Evolutionary conservation across 37 sponge, comb jelly and placozoan genomes (phyloP).

Genomic region (Geodia barretti): DNA sequence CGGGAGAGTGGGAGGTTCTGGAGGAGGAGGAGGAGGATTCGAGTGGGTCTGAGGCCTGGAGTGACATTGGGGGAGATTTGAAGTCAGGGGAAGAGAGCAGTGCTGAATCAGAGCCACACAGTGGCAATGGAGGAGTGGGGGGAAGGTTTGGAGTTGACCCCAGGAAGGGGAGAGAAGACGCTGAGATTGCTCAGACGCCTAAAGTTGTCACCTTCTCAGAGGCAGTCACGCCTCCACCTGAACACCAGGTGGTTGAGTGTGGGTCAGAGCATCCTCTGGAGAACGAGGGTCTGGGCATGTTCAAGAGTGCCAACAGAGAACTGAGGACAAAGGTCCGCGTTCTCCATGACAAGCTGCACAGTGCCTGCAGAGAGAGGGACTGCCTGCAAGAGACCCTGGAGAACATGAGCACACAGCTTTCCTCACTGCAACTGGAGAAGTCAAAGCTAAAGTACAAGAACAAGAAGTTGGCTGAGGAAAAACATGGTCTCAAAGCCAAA

Average conservation of each 20-base stretch:
- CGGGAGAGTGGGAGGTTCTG: background rate
- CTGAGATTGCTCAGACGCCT: too few relatives aligned
- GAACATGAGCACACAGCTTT: background rate
- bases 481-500: conserved; percentile 14
- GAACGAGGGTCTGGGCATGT: too few relatives aligned
- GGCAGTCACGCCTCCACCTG: too few relatives aligned
- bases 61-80: too few relatives aligned
- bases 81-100: background rate
- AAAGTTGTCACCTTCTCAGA: too few relatives aligned
- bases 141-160: too few relatives aligned
- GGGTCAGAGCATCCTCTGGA: too few relatives aligned
- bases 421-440: background rate
- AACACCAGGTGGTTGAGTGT: too few relatives aligned
- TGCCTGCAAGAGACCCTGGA: background rate
- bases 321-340: background rate
- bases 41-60: background rate
- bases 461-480: conserved; percentile 20
- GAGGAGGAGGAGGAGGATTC: background rate
- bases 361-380: background rate
- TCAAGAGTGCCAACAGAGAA: background rate
- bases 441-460: conserved; percentile 6
- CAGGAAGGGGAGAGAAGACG: too few relatives aligned
- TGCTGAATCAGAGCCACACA: background rate
- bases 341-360: background rate
- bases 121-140: too few relatives aligned